These are phyloP conservation scores for Fregetta grallaria DNA, from an alignment of 2,113 vertebrate species.

Conservation along the genomic window DNA sequence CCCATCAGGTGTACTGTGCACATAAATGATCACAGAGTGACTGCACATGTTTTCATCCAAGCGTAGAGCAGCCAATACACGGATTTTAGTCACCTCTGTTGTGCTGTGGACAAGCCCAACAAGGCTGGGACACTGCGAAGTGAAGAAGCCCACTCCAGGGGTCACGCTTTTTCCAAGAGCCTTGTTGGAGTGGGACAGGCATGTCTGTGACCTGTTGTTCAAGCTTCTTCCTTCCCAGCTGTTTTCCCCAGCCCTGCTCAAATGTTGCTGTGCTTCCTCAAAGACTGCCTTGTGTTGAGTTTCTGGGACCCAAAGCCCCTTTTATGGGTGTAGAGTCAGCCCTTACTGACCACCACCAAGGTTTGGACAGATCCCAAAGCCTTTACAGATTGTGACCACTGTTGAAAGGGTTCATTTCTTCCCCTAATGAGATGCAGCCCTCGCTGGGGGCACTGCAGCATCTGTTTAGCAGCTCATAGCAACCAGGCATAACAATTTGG, in stretches of 20 bases:
- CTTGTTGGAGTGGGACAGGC: not conserved
- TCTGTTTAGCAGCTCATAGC: conserved; percentile 27
- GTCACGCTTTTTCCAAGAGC: not conserved
- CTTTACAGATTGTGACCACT: not conserved
- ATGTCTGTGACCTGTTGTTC: not conserved
- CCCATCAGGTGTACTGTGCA: not conserved
- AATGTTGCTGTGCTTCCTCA: not conserved
- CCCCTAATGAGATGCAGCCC: conserved; percentile 43
- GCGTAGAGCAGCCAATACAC: fast-evolving
- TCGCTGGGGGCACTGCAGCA: conserved; percentile 19
- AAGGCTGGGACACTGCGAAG: not conserved
- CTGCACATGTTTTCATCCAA: not conserved
- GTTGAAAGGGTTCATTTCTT: conserved; percentile 54
- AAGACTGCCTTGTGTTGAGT: not conserved
- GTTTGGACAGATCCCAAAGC: conserved; percentile 32
- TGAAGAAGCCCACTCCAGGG: not conserved
- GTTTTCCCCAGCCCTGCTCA: not conserved
- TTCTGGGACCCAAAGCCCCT: not conserved
- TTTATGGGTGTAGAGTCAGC: not conserved
- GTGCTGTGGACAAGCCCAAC: not conserved
- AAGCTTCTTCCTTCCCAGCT: not conserved
- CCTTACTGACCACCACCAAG: conserved; percentile 11
- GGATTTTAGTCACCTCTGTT: not conserved
- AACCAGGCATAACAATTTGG: not conserved
- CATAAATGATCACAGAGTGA: fast-evolving